phyloP scores from a whole-genome alignment of 2,797 vertebrate species.

The Pitangus sulphuratus region DNA sequence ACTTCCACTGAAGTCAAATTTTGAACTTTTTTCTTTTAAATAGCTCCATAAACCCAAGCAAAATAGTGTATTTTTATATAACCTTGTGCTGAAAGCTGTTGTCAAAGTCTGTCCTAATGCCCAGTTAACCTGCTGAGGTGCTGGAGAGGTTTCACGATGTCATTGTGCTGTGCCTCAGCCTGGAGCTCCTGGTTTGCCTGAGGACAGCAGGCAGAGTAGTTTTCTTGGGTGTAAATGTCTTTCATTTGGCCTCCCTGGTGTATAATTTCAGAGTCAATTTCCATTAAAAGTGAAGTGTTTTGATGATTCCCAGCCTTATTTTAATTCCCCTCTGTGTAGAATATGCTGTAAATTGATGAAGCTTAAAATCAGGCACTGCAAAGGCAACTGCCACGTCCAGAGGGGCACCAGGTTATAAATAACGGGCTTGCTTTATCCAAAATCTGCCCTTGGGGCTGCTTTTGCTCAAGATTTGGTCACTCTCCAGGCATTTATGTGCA shows the following conservation, averaged over 20 bases:
- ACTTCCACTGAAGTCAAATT: neutral
- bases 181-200: neutral
- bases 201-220: neutral
- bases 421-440: neutral
- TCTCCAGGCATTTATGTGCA: neutral
- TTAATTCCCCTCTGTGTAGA: neutral
- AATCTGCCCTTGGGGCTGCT: neutral
- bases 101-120: neutral
- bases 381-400: neutral
- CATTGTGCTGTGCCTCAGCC: rapidly evolving
- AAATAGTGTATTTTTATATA: neutral
- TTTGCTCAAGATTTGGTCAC: neutral
- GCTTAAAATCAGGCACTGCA: neutral
- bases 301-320: neutral
- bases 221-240: neutral
- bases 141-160: rapidly evolving
- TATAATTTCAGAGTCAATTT: neutral
- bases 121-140: neutral
- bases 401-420: neutral
- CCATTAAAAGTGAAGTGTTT: slow-evolving; percentile 28
- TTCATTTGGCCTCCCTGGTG: neutral
- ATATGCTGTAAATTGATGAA: neutral
- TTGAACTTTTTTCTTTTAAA: neutral
- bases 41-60: neutral
- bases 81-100: neutral